Percentiles rank a stretch among this genome's conserved stretches.
These are phyloP conservation scores for Mystacornis crossleyi DNA, from an alignment of 2,113 vertebrate genomes.

Conservation along the genomic window DNA sequence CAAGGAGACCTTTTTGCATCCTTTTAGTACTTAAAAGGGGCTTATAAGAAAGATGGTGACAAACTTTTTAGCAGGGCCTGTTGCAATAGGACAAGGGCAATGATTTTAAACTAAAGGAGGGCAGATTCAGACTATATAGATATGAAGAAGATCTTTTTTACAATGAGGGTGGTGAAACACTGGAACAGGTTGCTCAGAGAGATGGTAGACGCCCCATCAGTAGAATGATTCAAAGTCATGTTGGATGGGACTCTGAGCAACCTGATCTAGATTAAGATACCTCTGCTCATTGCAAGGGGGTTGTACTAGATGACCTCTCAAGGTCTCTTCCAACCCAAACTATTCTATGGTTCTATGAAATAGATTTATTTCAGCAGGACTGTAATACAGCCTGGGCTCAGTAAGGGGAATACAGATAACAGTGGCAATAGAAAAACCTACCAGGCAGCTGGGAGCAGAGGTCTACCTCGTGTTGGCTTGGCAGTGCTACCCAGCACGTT, in stretches of 20 bases:
- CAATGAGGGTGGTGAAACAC: background rate
- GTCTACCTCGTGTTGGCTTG: background rate
- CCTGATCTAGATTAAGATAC: background rate
- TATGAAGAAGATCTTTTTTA: background rate
- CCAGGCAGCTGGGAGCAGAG: background rate
- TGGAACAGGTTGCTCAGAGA: background rate
- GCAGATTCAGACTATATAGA: background rate
- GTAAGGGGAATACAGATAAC: background rate
- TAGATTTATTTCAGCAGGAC: background rate
- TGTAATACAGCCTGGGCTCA: background rate
- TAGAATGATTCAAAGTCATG: background rate
- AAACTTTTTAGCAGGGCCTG: background rate
- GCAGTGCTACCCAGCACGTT: fast-evolving
- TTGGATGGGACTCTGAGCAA: background rate
- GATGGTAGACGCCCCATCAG: background rate
- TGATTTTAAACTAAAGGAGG: background rate
- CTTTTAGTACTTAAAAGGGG: background rate
- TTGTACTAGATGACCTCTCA: background rate
- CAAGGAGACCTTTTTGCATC: background rate
- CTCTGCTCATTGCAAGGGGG: background rate
- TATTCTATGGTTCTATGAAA: background rate
- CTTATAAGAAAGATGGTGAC: background rate
- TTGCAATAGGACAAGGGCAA: background rate
- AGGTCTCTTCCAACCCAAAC: background rate
- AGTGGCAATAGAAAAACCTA: background rate